phyloP scores from a whole-genome alignment of 2,113 vertebrate species.

The Bos javanicus region DNA sequence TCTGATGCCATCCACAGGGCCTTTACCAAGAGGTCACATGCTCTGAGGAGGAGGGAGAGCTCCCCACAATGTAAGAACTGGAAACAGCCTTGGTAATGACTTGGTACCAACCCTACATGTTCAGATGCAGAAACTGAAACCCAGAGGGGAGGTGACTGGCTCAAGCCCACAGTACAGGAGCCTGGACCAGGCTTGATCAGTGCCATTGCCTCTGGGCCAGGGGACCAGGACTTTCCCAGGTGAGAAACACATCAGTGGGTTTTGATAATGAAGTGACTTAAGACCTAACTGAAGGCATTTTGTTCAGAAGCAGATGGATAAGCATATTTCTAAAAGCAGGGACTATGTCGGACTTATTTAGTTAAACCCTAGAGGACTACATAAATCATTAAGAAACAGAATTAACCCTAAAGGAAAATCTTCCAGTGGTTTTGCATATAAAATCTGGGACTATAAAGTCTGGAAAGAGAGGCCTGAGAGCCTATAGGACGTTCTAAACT shows the following conservation, averaged over 20 bases:
- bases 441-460: neutral
- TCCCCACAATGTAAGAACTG: too few species aligned
- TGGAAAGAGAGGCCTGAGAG: neutral
- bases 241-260: neutral
- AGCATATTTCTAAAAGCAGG: constrained; percentile 40
- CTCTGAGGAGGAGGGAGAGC: too few species aligned
- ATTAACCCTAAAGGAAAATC: constrained; percentile 43
- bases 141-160: neutral
- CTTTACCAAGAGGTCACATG: too few species aligned
- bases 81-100: too few species aligned
- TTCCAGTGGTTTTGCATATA: neutral
- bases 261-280: constrained; percentile 22
- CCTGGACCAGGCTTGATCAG: neutral
- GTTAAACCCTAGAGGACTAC: constrained; percentile 13
- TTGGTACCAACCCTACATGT: too few species aligned
- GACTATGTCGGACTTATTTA: constrained; percentile 15
- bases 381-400: constrained; percentile 30
- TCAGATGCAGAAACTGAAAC: neutral
- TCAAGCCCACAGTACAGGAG: neutral
- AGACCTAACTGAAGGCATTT: constrained; percentile 7
- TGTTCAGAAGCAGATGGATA: constrained; percentile 32
- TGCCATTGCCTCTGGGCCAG: neutral
- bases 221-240: neutral
- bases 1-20: too few species aligned
- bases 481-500: neutral